phyloP scores from a whole-genome alignment of 92 coral and sea anemone species.

The Phymanthus crucifer region DNA sequence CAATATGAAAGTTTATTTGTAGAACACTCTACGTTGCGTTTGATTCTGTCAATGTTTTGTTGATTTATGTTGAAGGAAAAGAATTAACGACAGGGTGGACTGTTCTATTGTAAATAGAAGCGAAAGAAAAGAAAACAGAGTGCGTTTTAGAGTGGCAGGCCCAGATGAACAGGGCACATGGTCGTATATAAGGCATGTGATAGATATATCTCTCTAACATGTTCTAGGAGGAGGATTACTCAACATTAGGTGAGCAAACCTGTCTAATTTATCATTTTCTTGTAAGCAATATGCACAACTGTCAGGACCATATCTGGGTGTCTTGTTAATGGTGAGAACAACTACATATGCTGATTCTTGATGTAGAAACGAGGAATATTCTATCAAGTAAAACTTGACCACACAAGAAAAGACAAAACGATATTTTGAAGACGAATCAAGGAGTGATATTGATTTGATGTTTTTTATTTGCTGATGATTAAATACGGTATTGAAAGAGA shows the following conservation, averaged over 20 bases:
- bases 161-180: neutral
- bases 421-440: too few relatives aligned
- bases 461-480: neutral
- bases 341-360: too few relatives aligned
- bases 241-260: neutral
- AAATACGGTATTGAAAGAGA: neutral
- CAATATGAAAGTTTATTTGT: neutral
- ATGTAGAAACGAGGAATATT: too few relatives aligned
- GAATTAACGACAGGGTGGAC: neutral
- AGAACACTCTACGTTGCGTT: neutral
- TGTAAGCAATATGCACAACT: neutral
- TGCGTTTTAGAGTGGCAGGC: neutral
- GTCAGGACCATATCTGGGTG: neutral
- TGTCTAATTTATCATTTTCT: neutral
- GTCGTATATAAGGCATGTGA: neutral
- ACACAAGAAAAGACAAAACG: neutral
- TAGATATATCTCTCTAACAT: neutral
- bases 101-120: neutral
- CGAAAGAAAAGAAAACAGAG: neutral
- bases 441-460: neutral
- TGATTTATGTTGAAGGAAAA: neutral
- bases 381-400: neutral
- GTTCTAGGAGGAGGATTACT: neutral
- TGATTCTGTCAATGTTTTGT: neutral
- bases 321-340: constrained; percentile 1